These are phyloP conservation scores for Yponomeuta plumbellus DNA, from an alignment of 2,888 invertebrate genomes.

Conservation along the genomic window DNA sequence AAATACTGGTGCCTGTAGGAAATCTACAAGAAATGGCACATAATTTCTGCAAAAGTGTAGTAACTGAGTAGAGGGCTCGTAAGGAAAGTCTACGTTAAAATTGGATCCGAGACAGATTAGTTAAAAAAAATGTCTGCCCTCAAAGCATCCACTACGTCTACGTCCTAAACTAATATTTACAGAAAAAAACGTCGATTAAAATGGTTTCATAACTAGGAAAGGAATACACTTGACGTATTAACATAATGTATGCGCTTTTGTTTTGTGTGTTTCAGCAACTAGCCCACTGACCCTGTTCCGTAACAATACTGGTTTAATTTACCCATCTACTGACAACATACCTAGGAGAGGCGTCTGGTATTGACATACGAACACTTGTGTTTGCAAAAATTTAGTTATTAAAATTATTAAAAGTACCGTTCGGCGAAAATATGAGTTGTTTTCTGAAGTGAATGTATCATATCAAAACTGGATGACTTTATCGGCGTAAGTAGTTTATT, in stretches of 20 bases:
- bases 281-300: constrained; percentile 38
- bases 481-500: not conserved
- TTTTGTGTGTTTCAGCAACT: constrained; percentile 38
- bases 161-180: constrained; percentile 11
- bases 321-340: not conserved
- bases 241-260: constrained; percentile 37
- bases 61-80: not conserved
- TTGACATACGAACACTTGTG: constrained; percentile 3
- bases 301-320: constrained; percentile 28
- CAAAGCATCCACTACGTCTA: constrained; percentile 16
- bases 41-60: no score
- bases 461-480: not conserved
- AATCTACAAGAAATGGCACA: no score
- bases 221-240: constrained; percentile 24
- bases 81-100: no score
- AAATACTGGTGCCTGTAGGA: no score
- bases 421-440: not conserved
- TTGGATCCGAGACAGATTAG: no score
- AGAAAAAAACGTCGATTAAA: constrained; percentile 3
- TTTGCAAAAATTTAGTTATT: not conserved
- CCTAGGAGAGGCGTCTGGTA: not conserved
- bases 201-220: constrained; percentile 15
- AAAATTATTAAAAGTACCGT: no score
- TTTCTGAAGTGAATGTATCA: not conserved
- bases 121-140: no score